Evolutionary conservation across 2,113 vertebrate genomes (phyloP).

Genomic region (Notiomystis cincta): DNA sequence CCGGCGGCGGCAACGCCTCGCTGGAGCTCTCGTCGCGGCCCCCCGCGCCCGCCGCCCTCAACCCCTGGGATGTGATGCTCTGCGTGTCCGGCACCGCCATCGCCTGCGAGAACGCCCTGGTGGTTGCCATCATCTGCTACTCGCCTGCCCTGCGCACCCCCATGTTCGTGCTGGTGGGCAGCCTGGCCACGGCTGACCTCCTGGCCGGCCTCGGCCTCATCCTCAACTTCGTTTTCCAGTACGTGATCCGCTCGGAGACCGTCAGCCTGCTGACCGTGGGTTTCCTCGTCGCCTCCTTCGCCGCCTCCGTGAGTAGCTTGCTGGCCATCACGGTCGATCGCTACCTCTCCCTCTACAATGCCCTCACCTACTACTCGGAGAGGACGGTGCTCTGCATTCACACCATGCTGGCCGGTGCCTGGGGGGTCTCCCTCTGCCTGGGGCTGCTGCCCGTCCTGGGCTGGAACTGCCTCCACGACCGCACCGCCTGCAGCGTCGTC

Average conservation of each 20-base stretch:
- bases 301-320: constrained; percentile 93
- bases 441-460: constrained; percentile 90
- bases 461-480: constrained; percentile 92
- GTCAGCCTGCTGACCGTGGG: constrained; percentile 93
- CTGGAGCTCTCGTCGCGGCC: constrained; percentile 79
- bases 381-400: constrained; percentile 90
- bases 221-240: constrained; percentile 95
- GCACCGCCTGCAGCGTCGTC: constrained; percentile 86
- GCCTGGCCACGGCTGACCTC: constrained; percentile 93
- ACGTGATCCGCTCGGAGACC: constrained; percentile 90
- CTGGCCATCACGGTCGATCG: constrained; percentile 96
- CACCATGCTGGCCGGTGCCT: constrained; percentile 86
- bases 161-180: constrained; percentile 95
- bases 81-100: constrained; percentile 95
- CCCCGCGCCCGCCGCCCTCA: constrained; percentile 76
- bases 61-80: constrained; percentile 95
- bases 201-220: constrained; percentile 93
- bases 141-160: constrained; percentile 89
- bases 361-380: constrained; percentile 95
- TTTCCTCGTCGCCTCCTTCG: constrained; percentile 93
- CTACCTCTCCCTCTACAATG: constrained; percentile 95
- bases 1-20: constrained; percentile 63
- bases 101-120: constrained; percentile 93
- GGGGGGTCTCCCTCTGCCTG: constrained; percentile 88
- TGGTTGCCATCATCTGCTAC: constrained; percentile 94